Conservation (phyloP, 1,140 invertebrate genomes). For the Drosophila parvula region DNA sequence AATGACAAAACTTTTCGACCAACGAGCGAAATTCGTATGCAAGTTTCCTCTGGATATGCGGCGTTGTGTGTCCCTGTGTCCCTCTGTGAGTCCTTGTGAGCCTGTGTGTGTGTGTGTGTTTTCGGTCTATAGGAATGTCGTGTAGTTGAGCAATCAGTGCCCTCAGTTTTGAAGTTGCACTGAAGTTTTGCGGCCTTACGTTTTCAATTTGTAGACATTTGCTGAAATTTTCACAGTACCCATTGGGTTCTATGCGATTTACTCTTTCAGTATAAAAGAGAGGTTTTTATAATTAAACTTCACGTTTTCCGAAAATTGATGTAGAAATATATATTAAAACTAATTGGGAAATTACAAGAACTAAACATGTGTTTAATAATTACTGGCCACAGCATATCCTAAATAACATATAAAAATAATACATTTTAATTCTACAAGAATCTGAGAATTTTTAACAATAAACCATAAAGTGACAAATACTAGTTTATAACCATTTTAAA, state of each 20-base stretch:
- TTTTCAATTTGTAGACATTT: constrained; percentile 52
- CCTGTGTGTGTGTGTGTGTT: constrained; percentile 16
- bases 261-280: background rate
- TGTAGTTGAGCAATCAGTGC: constrained; percentile 69
- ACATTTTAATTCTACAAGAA: too few species aligned
- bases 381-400: too few species aligned
- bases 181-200: constrained; percentile 67
- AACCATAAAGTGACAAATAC: too few species aligned
- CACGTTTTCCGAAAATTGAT: background rate
- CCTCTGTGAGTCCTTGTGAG: constrained; percentile 2
- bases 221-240: constrained; percentile 30
- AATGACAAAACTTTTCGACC: constrained; percentile 80
- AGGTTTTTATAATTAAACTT: background rate
- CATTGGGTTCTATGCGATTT: constrained; percentile 4
- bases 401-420: too few species aligned
- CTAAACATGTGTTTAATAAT: too few species aligned
- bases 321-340: background rate
- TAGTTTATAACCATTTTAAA: too few species aligned
- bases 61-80: background rate
- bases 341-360: too few species aligned
- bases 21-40: constrained; percentile 71
- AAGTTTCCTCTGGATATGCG: constrained; percentile 43
- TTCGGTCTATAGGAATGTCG: constrained; percentile 31
- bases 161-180: constrained; percentile 58
- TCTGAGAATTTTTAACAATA: too few species aligned